Base-by-base conservation (phyloP, 2,797 vertebrate genomes). In the Pelochelys cantorii region DNA sequence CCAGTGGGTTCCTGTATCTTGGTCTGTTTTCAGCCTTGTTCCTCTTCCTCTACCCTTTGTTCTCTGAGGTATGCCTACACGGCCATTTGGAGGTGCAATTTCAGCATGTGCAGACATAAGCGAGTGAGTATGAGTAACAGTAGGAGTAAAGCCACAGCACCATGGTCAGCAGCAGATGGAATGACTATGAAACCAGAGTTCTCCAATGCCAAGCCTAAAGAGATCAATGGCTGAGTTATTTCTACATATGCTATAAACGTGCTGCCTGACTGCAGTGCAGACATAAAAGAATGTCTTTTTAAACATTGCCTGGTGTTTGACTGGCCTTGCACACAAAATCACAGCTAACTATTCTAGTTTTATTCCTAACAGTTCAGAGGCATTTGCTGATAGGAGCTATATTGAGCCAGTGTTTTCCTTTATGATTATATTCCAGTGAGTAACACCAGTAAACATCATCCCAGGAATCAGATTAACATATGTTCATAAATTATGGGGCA, bases 301-400 rank as follows among this genome's bases (percentile, higher is more conserved):
- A 18, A 80, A 81, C 11, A 29, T 5, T 2, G 4, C 60, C 60
- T 65, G 15, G 13, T 12, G 4, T 31, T 84, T 59, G 23, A 59
- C 25, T 12, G 57, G 25, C 57, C 57, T 59, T 59, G 57, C 57
- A 59, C 57, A 59, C 57, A 59, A 59, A 59, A 59, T 59, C 25
- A 59, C 11, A 59, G 2, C 15, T 65, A 42, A 53, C 0, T 0
- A 29, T 0, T 59, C 7, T n/a, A 65, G 14, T 15, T 65, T 65
- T 65, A 65, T 65, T 29, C 29, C 29, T 65, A 65, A 65, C 60
- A 65, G 31, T 31, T 65, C 60, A 31, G 60, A 62, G 31, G 60
- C 14, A 2, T 62, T 62, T 62, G 27, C 29, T 31, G 60, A 65
- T 14, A 65, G 14, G 29, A 7, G 29, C 14, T 65, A 31, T 65